Evolutionary conservation across 37 sponge, comb jelly and placozoan species (phyloP).

Genomic region (Aphrocallistes beatrix): DNA sequence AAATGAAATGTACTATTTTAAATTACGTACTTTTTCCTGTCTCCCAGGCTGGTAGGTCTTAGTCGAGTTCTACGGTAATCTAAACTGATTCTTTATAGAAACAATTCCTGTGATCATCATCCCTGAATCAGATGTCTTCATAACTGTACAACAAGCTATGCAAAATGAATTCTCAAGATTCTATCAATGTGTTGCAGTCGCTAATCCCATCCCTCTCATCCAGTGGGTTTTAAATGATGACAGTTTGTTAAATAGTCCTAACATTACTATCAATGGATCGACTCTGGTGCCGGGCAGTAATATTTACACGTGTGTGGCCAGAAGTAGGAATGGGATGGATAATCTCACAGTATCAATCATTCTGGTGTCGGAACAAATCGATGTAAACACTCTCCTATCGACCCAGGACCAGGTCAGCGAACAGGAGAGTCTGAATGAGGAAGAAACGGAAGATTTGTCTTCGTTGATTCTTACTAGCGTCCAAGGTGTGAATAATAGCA

Average conservation of each 20-base stretch:
- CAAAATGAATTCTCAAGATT: not conserved
- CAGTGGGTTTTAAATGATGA: not conserved
- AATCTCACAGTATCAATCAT: not conserved
- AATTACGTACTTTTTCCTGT: too few relatives aligned
- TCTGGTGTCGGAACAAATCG: not conserved
- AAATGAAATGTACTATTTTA: too few relatives aligned
- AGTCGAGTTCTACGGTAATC: too few relatives aligned
- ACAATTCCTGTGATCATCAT: not conserved
- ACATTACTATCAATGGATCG: not conserved
- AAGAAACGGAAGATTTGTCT: not conserved
- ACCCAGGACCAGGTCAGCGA: conserved; percentile 10
- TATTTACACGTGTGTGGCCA: not conserved
- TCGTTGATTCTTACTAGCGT: not conserved
- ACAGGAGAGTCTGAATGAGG: not conserved
- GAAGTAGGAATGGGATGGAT: not conserved
- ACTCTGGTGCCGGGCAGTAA: not conserved
- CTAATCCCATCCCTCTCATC: not conserved
- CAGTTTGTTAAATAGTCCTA: not conserved
- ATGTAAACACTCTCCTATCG: not conserved
- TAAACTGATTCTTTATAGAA: not conserved
- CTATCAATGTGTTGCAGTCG: not conserved
- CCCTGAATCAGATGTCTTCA: not conserved
- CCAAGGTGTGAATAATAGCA: not conserved
- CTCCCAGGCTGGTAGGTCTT: too few relatives aligned
- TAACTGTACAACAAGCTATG: not conserved